These are phyloP conservation scores for Hirundichthys speculiger DNA, from an alignment of 2,113 vertebrate genomes.

Conservation along the genomic window DNA sequence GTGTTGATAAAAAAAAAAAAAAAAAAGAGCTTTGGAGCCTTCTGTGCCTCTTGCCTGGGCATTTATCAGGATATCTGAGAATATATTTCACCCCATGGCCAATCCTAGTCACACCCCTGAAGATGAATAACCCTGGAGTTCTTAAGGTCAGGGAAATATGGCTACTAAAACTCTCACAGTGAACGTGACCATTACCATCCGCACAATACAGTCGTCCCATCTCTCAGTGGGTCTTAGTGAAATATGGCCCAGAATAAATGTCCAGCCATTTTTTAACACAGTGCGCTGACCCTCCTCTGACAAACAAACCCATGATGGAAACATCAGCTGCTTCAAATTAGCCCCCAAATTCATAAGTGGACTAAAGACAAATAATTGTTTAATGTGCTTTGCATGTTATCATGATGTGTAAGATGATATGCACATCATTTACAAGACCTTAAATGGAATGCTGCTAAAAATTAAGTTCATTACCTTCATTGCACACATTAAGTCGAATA, in stretches of 20 bases:
- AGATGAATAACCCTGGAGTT: slow-evolving; percentile 79
- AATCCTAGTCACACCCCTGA: slow-evolving; percentile 64
- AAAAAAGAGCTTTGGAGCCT: slow-evolving; percentile 65
- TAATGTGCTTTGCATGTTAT: slow-evolving; percentile 26
- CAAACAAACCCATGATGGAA: slow-evolving; percentile 56
- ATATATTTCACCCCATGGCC: slow-evolving; percentile 81
- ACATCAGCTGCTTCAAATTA: slow-evolving; percentile 45
- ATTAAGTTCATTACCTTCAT: slow-evolving; percentile 70
- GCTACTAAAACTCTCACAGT: slow-evolving; percentile 80
- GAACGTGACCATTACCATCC: slow-evolving; percentile 79
- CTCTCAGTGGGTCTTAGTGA: slow-evolving; percentile 58
- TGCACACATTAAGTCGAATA: slow-evolving; percentile 71
- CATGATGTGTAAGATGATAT: background rate
- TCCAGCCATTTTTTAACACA: slow-evolving; percentile 54
- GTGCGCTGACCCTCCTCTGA: slow-evolving; percentile 48
- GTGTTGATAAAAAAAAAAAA: slow-evolving; percentile 67
- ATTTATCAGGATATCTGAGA: slow-evolving; percentile 75
- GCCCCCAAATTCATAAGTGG: slow-evolving; percentile 29
- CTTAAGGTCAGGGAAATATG: slow-evolving; percentile 80
- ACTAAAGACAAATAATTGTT: slow-evolving; percentile 44
- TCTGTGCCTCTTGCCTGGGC: slow-evolving; percentile 51
- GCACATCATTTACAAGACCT: slow-evolving; percentile 52
- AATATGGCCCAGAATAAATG: slow-evolving; percentile 69
- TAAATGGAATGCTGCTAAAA: slow-evolving; percentile 57
- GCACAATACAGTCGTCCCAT: slow-evolving; percentile 78